These are phyloP conservation scores for Mobula hypostoma DNA, from an alignment of 2,113 vertebrate genomes.

Conservation along the genomic window DNA sequence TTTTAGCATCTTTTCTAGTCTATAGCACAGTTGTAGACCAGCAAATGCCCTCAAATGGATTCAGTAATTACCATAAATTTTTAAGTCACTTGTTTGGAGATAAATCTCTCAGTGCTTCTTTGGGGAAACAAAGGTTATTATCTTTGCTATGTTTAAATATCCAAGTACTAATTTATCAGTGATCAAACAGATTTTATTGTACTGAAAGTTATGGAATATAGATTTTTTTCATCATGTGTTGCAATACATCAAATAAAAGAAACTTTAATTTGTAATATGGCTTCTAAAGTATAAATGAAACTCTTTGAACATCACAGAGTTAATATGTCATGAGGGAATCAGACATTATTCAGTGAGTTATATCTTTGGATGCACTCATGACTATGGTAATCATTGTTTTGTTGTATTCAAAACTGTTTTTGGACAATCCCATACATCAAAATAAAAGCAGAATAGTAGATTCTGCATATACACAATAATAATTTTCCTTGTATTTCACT, in stretches of 20 bases:
- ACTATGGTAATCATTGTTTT: not conserved
- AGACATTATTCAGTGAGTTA: not conserved
- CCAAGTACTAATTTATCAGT: not conserved
- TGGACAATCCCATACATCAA: not conserved
- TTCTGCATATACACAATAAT: not conserved
- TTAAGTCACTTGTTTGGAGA: not conserved
- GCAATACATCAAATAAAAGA: not conserved
- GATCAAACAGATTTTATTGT: not conserved
- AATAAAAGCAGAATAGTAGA: not conserved
- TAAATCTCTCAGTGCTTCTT: not conserved
- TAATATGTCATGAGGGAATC: not conserved
- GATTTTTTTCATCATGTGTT: not conserved
- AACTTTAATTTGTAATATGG: not conserved
- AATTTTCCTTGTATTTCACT: not conserved
- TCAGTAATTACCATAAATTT: not conserved
- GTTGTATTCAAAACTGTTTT: not conserved
- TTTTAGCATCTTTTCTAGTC: too few relatives aligned
- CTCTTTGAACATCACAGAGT: not conserved
- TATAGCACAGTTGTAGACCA: not conserved
- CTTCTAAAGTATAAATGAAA: not conserved
- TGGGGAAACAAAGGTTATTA: not conserved
- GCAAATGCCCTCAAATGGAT: not conserved
- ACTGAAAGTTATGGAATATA: not conserved
- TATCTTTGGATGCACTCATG: not conserved
- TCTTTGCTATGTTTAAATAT: not conserved